phyloP scores from a whole-genome alignment of 2,113 vertebrate species.

The Melanostigma gelatinosum region DNA sequence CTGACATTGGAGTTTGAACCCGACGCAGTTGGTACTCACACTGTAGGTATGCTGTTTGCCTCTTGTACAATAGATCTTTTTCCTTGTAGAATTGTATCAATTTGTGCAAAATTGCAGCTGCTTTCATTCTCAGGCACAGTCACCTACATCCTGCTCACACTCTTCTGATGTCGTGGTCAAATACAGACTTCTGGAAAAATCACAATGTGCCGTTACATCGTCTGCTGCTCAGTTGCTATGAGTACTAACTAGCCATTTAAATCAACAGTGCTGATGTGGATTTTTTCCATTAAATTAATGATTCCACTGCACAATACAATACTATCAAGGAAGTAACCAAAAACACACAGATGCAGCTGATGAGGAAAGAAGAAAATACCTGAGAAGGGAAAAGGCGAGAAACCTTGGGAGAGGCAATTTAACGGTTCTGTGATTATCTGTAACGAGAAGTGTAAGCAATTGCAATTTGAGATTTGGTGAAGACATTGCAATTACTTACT shows the following conservation, averaged over 20 bases:
- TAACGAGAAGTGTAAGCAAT: not conserved
- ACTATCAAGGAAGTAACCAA: not conserved
- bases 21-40: constrained; percentile 22
- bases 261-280: no score
- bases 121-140: not conserved
- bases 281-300: no score
- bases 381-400: not conserved
- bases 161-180: constrained; percentile 3
- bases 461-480: not conserved
- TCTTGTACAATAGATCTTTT: constrained; percentile 2
- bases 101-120: not conserved
- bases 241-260: no score
- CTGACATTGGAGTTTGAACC: constrained; percentile 5
- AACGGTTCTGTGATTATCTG: not conserved
- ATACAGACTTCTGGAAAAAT: no score
- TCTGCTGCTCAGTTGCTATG: no score
- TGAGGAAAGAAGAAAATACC: no score
- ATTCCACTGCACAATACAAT: not conserved
- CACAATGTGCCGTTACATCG: no score
- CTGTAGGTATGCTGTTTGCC: not conserved
- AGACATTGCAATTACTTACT: not conserved
- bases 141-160: not conserved
- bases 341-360: not conserved
- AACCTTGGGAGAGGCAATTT: not conserved
- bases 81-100: not conserved